phyloP scores from a whole-genome alignment of 2,888 invertebrate species.

The Mycalesis mineus region DNA sequence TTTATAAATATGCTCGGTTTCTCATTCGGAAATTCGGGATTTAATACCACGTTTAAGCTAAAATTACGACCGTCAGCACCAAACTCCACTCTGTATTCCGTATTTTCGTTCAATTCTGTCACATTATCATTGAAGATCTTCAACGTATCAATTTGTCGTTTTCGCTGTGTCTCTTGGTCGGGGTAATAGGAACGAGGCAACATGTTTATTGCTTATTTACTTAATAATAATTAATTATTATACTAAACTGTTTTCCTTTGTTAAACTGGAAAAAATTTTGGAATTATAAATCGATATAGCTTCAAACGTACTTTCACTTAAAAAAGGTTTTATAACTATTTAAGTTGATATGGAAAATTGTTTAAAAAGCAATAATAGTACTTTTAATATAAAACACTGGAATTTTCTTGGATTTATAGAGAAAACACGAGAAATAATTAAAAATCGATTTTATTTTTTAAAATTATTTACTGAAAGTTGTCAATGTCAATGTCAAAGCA shows the following conservation, averaged over 20 bases:
- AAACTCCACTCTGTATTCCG: slow-evolving; percentile 86
- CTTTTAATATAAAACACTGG: too few relatives aligned
- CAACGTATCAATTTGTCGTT: slow-evolving; percentile 87
- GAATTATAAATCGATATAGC: not conserved
- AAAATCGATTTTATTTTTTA: too few relatives aligned
- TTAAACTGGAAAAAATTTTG: not conserved
- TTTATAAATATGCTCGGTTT: slow-evolving; percentile 83
- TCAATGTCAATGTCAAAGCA: too few relatives aligned
- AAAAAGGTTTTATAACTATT: too few relatives aligned
- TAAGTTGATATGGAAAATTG: too few relatives aligned
- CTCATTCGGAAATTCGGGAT: slow-evolving; percentile 86
- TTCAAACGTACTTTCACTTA: not conserved
- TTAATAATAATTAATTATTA: not conserved
- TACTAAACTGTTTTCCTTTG: not conserved
- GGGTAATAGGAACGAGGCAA: slow-evolving; percentile 57
- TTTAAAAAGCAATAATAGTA: too few relatives aligned
- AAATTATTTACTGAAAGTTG: too few relatives aligned
- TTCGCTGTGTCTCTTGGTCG: slow-evolving; percentile 76
- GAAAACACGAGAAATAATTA: too few relatives aligned
- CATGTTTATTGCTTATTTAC: slow-evolving; percentile 14
- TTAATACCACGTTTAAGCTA: slow-evolving; percentile 81
- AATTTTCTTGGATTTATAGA: too few relatives aligned
- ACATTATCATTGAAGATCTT: slow-evolving; percentile 91
- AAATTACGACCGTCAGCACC: slow-evolving; percentile 81
- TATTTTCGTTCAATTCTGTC: slow-evolving; percentile 82